Base-by-base conservation (phyloP, 2,797 vertebrate species). In the Sebastiscus tertius region DNA sequence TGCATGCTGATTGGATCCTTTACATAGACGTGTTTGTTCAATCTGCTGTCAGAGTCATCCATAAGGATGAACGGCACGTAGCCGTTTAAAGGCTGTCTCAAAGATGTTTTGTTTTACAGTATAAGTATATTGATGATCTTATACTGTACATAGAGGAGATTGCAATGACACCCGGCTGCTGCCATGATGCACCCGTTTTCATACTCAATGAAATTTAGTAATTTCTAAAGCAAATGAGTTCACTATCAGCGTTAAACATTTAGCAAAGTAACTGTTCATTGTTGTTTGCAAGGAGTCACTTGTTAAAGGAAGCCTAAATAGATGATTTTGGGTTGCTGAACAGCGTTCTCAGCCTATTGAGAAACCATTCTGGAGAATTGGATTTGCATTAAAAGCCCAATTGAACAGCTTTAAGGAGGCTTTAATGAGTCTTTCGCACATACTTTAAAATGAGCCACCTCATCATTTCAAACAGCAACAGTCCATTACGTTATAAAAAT, bases 1-100 rank as follows among this genome's bases (percentile, higher is more conserved):
- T 75, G 24, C 31, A 75, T 74, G 75, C 34, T 79, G 75, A 87
- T 80, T 79, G 36, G 36, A 77, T 71, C 20, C 34, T 66, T 80
- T 58, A 52, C 14, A 31, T 8, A 22, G 11, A 61, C 0, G 1
- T 39, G 56, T 63, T 66, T 65, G 6, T 75, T 67, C 46, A 55
- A 52, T 74, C 46, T 58, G 39, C n/a, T 72, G 56, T 79, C 68
- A 79, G 71, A 63, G 63, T 66, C 73, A 56, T 58, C 42, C 60
- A 68, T 22, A 73, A 16, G 27, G 29, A 66, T 60, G 26, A 24
- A 79, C 0, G 9, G 49, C 22, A 9, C 14, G 65, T 46, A 39
- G 26, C 5, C 20, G 72, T 34, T 58, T 9, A 84, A 77, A 59
- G 54, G 7, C 26, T 81, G 22, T 12, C n/a, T 75, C 42, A 42